Percentiles rank a stretch among this genome's conserved stretches.
phyloP scores from a whole-genome alignment of 2,888 invertebrate genomes.

The Melanostoma mellinum region DNA sequence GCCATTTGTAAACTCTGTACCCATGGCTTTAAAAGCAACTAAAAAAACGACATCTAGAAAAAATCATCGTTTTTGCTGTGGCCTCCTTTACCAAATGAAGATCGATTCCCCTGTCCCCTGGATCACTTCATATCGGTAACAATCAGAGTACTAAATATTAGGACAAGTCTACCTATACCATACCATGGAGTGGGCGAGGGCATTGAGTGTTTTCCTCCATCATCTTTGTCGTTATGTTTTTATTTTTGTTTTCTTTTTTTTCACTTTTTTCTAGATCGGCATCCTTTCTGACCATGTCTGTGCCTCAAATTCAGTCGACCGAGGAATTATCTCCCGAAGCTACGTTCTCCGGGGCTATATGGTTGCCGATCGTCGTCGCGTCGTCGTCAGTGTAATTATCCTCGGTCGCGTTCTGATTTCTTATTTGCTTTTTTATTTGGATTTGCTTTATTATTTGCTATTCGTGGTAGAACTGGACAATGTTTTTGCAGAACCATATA shows the following conservation, averaged over 20 bases:
- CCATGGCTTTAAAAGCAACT: constrained; percentile 29
- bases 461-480: constrained; percentile 57
- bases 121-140: constrained; percentile 61
- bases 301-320: constrained; percentile 1
- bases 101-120: constrained; percentile 32
- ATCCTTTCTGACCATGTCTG: constrained; percentile 27
- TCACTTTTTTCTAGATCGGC: constrained; percentile 15
- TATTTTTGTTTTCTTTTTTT: not conserved
- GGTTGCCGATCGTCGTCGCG: constrained; percentile 10
- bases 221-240: constrained; percentile 33
- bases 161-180: constrained; percentile 32
- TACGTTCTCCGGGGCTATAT: constrained; percentile 24
- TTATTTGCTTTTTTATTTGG: constrained; percentile 3
- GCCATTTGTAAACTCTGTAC: constrained; percentile 47
- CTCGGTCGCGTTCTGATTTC: constrained; percentile 50
- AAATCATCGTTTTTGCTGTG: constrained; percentile 31
- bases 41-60: constrained; percentile 8
- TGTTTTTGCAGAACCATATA: not conserved
- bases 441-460: constrained; percentile 30
- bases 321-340: not conserved
- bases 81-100: constrained; percentile 40
- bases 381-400: constrained; percentile 57
- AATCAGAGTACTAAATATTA: constrained; percentile 67
- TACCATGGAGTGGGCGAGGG: constrained; percentile 64
- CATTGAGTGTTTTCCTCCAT: constrained; percentile 40